phyloP scores from a whole-genome alignment of 2,888 invertebrate species.

The Nineta flava region DNA sequence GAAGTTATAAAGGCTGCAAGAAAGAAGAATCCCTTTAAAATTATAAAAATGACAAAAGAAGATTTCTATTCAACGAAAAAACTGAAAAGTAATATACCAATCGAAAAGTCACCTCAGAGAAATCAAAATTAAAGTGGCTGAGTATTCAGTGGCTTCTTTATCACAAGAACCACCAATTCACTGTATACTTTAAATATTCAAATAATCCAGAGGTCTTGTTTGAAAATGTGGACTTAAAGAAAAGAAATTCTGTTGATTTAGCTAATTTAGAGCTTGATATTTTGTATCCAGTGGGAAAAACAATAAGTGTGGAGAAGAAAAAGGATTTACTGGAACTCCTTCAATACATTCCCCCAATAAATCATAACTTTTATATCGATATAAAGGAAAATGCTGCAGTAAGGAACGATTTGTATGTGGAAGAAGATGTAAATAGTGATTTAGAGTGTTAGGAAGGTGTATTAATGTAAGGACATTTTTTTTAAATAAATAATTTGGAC shows the following conservation, averaged over 20 bases:
- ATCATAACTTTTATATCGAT: conserved; percentile 10
- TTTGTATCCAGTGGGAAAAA: conserved; percentile 14
- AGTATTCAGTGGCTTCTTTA: conserved; percentile 12
- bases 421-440: too few relatives aligned
- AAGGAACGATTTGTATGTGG: too few relatives aligned
- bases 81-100: conserved; percentile 12
- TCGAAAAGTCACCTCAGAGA: conserved; percentile 11
- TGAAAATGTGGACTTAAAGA: conserved; percentile 11
- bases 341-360: conserved; percentile 13
- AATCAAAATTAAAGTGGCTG: conserved; percentile 12
- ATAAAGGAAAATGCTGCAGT: not conserved
- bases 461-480: not conserved
- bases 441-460: not conserved
- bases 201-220: conserved; percentile 12
- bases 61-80: conserved; percentile 9
- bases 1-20: conserved; percentile 12
- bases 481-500: not conserved
- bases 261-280: conserved; percentile 11
- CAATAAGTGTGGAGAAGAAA: conserved; percentile 13
- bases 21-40: conserved; percentile 12
- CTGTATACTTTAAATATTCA: conserved; percentile 12
- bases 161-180: conserved; percentile 4
- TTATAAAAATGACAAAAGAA: conserved; percentile 12
- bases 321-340: conserved; percentile 13
- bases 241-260: conserved; percentile 9